phyloP scores from a whole-genome alignment of 2,113 vertebrate species.

The Gasterosteus aculeatus region DNA sequence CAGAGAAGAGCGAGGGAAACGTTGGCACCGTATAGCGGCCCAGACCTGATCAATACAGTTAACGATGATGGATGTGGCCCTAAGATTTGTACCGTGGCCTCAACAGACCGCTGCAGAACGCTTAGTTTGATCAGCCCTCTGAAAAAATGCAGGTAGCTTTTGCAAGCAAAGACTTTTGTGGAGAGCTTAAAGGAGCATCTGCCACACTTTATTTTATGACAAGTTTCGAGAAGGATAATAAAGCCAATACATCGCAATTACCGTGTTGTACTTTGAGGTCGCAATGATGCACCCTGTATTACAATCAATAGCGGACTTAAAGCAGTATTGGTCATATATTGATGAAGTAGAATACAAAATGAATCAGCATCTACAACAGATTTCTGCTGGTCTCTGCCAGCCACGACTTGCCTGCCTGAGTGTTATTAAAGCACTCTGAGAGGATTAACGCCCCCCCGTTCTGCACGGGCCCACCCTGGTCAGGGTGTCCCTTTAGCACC shows the following conservation, averaged over 20 bases:
- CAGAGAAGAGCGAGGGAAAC: conserved; percentile 7
- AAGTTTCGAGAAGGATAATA: conserved; percentile 4
- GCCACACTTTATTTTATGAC: conserved; percentile 30
- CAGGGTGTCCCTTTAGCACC: conserved; percentile 74
- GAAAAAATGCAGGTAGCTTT: conserved; percentile 42
- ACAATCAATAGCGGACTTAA: conserved; percentile 20
- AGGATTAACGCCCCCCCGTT: conserved; percentile 66
- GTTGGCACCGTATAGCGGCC: conserved; percentile 26
- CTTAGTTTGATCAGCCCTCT: conserved; percentile 44
- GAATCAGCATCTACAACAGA: neutral
- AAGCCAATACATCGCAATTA: conserved; percentile 30
- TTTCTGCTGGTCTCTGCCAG: conserved; percentile 14
- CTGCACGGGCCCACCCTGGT: conserved; percentile 42
- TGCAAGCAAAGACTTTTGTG: conserved; percentile 34
- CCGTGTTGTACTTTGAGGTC: conserved; percentile 13
- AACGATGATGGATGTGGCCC: conserved; percentile 65
- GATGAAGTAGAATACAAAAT: conserved; percentile 6
- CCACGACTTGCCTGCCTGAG: conserved; percentile 28
- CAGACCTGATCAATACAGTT: conserved; percentile 52
- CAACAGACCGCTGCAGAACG: neutral
- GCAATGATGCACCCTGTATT: conserved; percentile 21
- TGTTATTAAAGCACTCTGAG: conserved; percentile 57
- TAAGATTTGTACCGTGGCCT: conserved; percentile 38
- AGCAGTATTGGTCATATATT: neutral
- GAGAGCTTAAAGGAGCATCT: conserved; percentile 13